Base-by-base conservation (phyloP, 2,113 vertebrate genomes). In the Emberiza fucata region DNA sequence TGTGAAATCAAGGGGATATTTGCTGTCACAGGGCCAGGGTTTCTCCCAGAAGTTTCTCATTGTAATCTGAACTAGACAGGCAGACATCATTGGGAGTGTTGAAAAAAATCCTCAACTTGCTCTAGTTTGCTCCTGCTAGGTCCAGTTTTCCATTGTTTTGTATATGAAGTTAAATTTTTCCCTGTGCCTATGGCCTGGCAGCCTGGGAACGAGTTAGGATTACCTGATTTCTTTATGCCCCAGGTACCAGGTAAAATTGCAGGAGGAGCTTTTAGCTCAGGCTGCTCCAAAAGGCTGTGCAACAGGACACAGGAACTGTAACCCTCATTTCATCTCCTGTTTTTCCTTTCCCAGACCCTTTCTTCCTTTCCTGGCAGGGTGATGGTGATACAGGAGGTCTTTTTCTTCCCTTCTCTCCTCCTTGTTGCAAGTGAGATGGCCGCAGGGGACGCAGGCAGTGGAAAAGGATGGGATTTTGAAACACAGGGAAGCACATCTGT, bases 1-100 rank as follows among this genome's bases (percentile, higher is more conserved):
- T 42, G 69, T 71, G 88, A 93, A 93, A 83, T 88, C 76, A 81
- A 21, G 8, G 68, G 92, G 68, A 45, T 90, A 90, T 90, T 92
- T 86, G 85, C 72, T 42, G 10, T 40, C 53, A 31, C 21, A 35
- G 37, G 40, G 64, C 24, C 82, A 76, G 72, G 53, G 29, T 75
- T 92, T 95, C 90, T 93, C 75, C 44, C 76, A 88, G 60, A 68
- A 81, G 45, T 60, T 92, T 65, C 39, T 88, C 14, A 6, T 56
- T 64, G 82, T 90, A 95, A 95, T 57, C 76, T 24, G 85, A 95
- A 85, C 83, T 29, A 39, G 56, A 44, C 35, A 60, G 56, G 47
- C 75, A 63, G 66, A 31, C 59, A 86, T 88, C 68, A 45, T 27
- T 48, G 61, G 14, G 44, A 45, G 12, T 3, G 28, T 4, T 2